Evolutionary conservation across 1,140 invertebrate genomes (phyloP), one percentile per base, ranked within the genome.

Genomic region (Heliconius nattereri): DNA sequence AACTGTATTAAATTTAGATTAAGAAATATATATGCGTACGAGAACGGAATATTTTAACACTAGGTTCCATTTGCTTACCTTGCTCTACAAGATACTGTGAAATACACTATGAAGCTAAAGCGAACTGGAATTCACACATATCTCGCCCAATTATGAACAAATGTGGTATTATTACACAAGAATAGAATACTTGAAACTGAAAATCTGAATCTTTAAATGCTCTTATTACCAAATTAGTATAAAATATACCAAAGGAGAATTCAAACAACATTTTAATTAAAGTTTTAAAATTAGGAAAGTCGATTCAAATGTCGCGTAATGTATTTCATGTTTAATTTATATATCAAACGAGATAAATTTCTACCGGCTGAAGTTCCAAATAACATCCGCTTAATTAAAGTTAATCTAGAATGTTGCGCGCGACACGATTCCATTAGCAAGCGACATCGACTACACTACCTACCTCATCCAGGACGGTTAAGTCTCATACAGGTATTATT

Each of bases 331-430:
- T 81, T 81, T 78, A 81, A 81, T 81, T 81, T 83, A 85, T 83
- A 78, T 86, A 87, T 82, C 78, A 81, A 82, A 85, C 84, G 78
- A 85, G 85, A 87, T 89, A 85, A 88, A 89, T 87, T 86, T 83
- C 80, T 84, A 84, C 81, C 57, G 57, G 77, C 78, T 86, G 80
- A 89, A 87, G 83, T 89, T 87, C 88, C 81, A 85, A 90, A 87
- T 87, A 89, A 89, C 88, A 90, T 89, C 85, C 85, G 83, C 83
- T 91, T 91, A 90, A 91, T 90, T 91, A 91, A 90, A 89, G 85
- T 88, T 89, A 89, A 90, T 91, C 87, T 86, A 81, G 82, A 89
- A 87, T 86, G 84, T 86, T 82, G 85, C 82, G 78, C 82, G 81
- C 86, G 80, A 90, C 90, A 87, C 85, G 87, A 87, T 87, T 87